Evolutionary conservation across 1,140 invertebrate genomes (phyloP), one percentile per base, ranked within the genome.

Genomic region (Formica exsecta): DNA sequence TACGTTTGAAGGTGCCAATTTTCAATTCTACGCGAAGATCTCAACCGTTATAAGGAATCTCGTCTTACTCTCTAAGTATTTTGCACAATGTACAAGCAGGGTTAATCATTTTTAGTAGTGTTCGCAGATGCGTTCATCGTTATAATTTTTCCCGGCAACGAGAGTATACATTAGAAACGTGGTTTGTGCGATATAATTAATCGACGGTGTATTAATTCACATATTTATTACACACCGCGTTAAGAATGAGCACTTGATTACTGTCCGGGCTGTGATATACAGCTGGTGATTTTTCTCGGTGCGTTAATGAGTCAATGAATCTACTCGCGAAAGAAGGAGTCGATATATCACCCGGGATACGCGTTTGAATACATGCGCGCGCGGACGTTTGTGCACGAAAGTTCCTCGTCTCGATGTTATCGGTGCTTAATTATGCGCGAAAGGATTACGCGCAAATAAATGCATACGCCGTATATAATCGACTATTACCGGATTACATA

Each of bases 251-350:
- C 85, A 90, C 87, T 91, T 89, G 90, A 91, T 91, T 89, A 91
- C 89, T 81, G 64, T 76, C 64, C 85, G 51, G 51, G 32, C 25
- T 48, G 80, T 91, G 90, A 91, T 90, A 81, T 91, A 91, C 85
- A 80, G 68, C 57, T 85, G 76, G 71, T n/a, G 38, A 91, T 91
- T 91, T 91, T 91, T 90, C 89, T 88, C 84, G 57, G 48, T 61
- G 68, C 79, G 75, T 90, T 90, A 90, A 91, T 89, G 90, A 91
- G 90, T 90, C 83, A 90, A 91, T 90, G 90, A 90, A 88, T 90
- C 85, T 70, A 70, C 80, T 65, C 70, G 89, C 75, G 89, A 87
- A 89, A 85, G 90, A 89, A 87, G 87, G 36, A 74, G 85, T 80
- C 87, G 90, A 91, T 91, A 91, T 91, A 90, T 91, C 90, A 90